Base-by-base conservation (phyloP, 1,140 invertebrate species). In the Listronotus oregonensis region DNA sequence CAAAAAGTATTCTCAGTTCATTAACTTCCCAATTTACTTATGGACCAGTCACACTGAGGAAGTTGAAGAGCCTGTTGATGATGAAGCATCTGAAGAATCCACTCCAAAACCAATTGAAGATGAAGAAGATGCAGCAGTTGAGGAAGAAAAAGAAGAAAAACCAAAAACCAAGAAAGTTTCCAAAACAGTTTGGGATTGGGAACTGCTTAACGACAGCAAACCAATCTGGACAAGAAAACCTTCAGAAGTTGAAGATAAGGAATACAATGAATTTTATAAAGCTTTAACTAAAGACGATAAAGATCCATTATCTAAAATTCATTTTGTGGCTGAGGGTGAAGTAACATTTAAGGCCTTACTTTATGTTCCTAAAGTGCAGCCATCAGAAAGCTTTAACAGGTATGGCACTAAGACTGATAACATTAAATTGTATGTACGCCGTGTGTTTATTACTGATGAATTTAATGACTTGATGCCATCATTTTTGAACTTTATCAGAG, bases 401-500 rank as follows among this genome's bases (percentile, higher is more conserved):
- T 98, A 98, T 77, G 97, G 96, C 64, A 94, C 95, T 62, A 92
- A 93, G 70, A 90, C 90, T 2, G 95, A 98, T 77, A 93, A 96
- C 78, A 98, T 98, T 72, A 98, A 98, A 82, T 82, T 98, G 37
- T 99, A 96, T 77, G 97, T 99, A 11, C 86, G 97, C 68, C 84
- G 97, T 63, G 97, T 99, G 12, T 99, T 99, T 80, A 99, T 99
- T 79, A 99, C 97, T 12, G 97, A 99, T 74, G 95, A 99, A 82
- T 99, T 99, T 82, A 95, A 96, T 76, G 97, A 99, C 76, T 95
- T 99, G 90, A 95, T 99, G 90, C 98, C 98, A 51, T 98, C 96
- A 79, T 99, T 99, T 78, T 83, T 99, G 64, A 90, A 85, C 51
- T 99, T 99, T 78, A 86, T 98, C 55, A 87, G 91, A 69, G 98